Conservation (phyloP, 2,797 vertebrate genomes). For the Euphonia xanthogaster region DNA sequence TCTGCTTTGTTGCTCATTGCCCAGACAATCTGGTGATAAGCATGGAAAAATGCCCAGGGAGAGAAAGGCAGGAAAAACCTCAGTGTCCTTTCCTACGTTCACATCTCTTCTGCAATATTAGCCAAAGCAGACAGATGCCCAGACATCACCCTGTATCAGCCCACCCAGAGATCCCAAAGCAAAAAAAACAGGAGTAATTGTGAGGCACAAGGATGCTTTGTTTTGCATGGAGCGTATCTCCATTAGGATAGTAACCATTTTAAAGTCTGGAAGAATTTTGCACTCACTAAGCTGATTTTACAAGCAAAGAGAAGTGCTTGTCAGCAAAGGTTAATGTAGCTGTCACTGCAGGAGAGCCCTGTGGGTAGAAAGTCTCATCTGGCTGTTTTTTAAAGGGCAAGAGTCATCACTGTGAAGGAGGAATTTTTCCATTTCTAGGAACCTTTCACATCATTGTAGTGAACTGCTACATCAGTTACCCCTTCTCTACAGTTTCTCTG, state of each 20-base stretch:
- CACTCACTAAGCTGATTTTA: constrained; percentile 63
- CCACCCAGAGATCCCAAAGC: neutral
- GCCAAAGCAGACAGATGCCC: constrained; percentile 32
- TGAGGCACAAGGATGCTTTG: constrained; percentile 1
- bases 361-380: constrained; percentile 58
- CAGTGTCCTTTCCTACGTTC: neutral
- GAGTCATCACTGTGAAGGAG: constrained; percentile 22
- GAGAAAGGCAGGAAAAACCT: neutral
- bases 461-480: neutral
- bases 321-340: constrained; percentile 67
- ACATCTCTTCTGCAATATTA: neutral
- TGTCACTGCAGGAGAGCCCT: constrained; percentile 64
- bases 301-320: constrained; percentile 62
- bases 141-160: neutral
- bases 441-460: neutral
- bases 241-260: constrained; percentile 29
- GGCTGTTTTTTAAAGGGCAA: constrained; percentile 67
- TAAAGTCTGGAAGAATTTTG: constrained; percentile 56
- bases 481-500: neutral
- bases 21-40: neutral
- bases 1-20: constrained; percentile 20
- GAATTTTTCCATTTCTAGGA: constrained; percentile 36
- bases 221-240: neutral
- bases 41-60: constrained; percentile 3
- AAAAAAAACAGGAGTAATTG: neutral